Base-by-base conservation (phyloP, 2,888 invertebrate species). In the Sphecodes monilicornis region DNA sequence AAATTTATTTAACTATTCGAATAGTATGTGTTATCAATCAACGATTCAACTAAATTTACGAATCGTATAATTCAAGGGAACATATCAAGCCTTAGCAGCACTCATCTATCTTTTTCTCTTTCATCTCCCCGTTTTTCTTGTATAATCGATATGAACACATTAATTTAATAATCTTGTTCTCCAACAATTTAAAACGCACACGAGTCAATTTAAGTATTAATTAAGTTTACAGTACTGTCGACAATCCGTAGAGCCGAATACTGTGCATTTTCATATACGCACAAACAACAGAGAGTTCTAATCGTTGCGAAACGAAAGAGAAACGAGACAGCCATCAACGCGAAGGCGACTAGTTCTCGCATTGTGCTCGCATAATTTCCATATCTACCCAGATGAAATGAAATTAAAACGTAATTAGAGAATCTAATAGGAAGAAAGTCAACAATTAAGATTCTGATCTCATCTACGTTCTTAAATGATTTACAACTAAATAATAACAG, bases 161-260 rank as follows among this genome's bases (percentile, higher is more conserved):
- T 50, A 41, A 66, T 73, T 71, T 29, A 26, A 26, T 64, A 64
- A 75, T 46, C 70, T 32, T 71, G 64, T 79, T 77, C 60, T 13
- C 43, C 50, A 26, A 39, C 39, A 46, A 66, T 83, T 74, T 66
- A 18, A 16, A 29, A 29, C 29, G 29, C 60, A 64, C 18, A 64
- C 29, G 18, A 32, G 18, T 64, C 29, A n/a, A n/a, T n/a, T n/a
- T n/a, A n/a, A n/a, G n/a, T n/a, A n/a, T n/a, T n/a, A n/a, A n/a
- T n/a, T n/a, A n/a, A n/a, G n/a, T n/a, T n/a, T n/a, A n/a, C n/a
- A 1, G 6, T 8, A 18, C 32, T 16, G 16, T 60, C 16, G 54
- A n/a, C 16, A 60, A 60, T 11, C 29, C 13, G 54, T 54, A 10
- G 54, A 1, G 57, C 57, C 13, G 5, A n/a, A n/a, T n/a, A n/a